Evolutionary conservation across 2,113 vertebrate genomes (phyloP).

Genomic region (Girardinichthys multiradiatus): DNA sequence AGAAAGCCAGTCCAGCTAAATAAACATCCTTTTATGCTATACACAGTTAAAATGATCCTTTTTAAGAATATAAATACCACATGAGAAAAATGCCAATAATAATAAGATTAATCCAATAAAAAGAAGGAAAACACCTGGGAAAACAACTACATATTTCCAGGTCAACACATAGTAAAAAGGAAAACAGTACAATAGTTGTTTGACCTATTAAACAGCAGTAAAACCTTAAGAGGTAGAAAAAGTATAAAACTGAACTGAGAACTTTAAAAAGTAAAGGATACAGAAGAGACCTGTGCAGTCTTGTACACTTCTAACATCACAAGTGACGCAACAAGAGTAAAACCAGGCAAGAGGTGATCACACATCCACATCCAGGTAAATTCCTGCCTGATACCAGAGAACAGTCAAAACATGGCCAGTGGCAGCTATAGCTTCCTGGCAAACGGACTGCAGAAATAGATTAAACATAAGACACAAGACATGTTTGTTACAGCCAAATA

Average conservation of each 20-base stretch:
- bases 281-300: background rate
- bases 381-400: slow-evolving; percentile 3
- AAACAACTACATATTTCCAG: slow-evolving; percentile 28
- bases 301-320: background rate
- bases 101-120: slow-evolving; percentile 12
- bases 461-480: slow-evolving; percentile 13
- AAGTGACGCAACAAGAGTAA: background rate
- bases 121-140: slow-evolving; percentile 10
- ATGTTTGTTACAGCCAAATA: background rate
- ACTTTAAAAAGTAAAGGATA: slow-evolving; percentile 32
- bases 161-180: slow-evolving; percentile 8
- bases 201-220: slow-evolving; percentile 63
- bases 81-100: slow-evolving; percentile 1
- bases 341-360: background rate
- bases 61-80: slow-evolving; percentile 63
- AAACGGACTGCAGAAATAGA: background rate
- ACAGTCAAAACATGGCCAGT: slow-evolving; percentile 37
- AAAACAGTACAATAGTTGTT: slow-evolving; percentile 20
- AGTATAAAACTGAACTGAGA: slow-evolving; percentile 47
- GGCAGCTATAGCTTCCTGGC: slow-evolving; percentile 62
- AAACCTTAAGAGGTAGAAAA: slow-evolving; percentile 72
- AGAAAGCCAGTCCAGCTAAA: slow-evolving; percentile 22
- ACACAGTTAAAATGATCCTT: slow-evolving; percentile 25
- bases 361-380: background rate
- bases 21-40: slow-evolving; percentile 22